These are phyloP conservation scores for Drosophila heteroneura DNA, from an alignment of 2,888 invertebrate genomes.

Conservation along the genomic window DNA sequence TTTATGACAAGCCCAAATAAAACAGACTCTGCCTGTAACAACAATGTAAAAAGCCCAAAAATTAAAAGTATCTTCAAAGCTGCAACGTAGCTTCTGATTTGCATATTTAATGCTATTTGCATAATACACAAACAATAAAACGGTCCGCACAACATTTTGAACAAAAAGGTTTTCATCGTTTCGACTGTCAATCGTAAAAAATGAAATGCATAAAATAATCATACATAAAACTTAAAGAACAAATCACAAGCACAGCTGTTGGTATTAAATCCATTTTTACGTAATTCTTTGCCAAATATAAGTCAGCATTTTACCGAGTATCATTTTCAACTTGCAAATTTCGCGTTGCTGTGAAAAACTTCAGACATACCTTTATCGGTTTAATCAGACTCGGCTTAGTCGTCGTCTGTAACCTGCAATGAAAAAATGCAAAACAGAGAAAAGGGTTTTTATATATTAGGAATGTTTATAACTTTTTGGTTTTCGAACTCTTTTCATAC, in stretches of 20 bases:
- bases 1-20: conserved; percentile 29
- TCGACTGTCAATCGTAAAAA: background rate
- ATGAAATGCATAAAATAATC: background rate
- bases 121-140: conserved; percentile 48
- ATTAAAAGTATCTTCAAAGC: conserved; percentile 66
- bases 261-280: background rate
- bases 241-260: background rate
- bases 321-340: background rate
- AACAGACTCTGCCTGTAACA: conserved; percentile 9
- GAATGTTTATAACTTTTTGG: conserved; percentile 64
- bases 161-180: conserved; percentile 1
- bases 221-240: background rate
- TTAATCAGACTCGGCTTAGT: conserved; percentile 62
- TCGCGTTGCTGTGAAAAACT: conserved; percentile 1
- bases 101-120: conserved; percentile 75
- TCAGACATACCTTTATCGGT: conserved; percentile 69
- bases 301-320: background rate
- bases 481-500: conserved; percentile 17
- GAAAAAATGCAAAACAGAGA: conserved; percentile 40
- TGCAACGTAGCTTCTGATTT: conserved; percentile 55
- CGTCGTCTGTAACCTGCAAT: conserved; percentile 23
- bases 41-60: conserved; percentile 40
- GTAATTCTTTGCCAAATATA: too few relatives aligned
- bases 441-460: conserved; percentile 68
- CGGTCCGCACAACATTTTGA: background rate